Base-by-base conservation (phyloP, 1,140 invertebrate genomes). In the Alviniconcha marisindica region DNA sequence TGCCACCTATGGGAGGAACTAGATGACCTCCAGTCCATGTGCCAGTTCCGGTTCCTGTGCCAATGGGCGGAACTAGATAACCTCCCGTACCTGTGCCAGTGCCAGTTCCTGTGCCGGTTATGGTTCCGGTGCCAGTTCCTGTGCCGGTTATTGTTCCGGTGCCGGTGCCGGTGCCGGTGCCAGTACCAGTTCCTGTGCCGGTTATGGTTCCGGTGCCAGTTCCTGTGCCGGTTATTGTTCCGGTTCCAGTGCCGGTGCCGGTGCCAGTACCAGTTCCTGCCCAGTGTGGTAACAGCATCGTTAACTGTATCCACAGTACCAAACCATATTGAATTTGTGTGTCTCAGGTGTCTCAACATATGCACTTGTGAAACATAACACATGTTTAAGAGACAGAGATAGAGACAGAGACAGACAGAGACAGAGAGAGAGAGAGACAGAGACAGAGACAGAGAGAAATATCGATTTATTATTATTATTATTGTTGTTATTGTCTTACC, bases 201-300 rank as follows among this genome's bases (percentile, higher is more conserved):
- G 77, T 78, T 31, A 31, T 40, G 24, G 77, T 78, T 1, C 77
- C 77, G 4, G 44, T 51, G 4, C 42, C 74, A 2, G 74, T 77
- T 42, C 12, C 40, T 2, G 77, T 78, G 31, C 77, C 77, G 2
- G 12, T 38, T 56, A 28, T 18, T 38, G 69, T 33, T 18, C 69
- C 69, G 36, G 28, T 71, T 0, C 69, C 69, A 36, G 69, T 36
- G 28, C 69, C 69, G 38, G 28, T 40, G n/a, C 33, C 38, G 38
- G 44, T 48, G 44, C 44, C 44, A 10, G 44, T 48, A 10, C 44
- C 44, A 48, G 44, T 10, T 5, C 44, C 44, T 48, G 18, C 18
- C 18, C 44, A 48, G 18, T 48, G 18, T 48, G n/a, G n/a, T n/a
- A n/a, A n/a, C n/a, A n/a, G n/a, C n/a, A n/a, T 60, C 24, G 18